These are phyloP conservation scores for Athalia circularis DNA, from an alignment of 2,888 invertebrate genomes.

Conservation along the genomic window DNA sequence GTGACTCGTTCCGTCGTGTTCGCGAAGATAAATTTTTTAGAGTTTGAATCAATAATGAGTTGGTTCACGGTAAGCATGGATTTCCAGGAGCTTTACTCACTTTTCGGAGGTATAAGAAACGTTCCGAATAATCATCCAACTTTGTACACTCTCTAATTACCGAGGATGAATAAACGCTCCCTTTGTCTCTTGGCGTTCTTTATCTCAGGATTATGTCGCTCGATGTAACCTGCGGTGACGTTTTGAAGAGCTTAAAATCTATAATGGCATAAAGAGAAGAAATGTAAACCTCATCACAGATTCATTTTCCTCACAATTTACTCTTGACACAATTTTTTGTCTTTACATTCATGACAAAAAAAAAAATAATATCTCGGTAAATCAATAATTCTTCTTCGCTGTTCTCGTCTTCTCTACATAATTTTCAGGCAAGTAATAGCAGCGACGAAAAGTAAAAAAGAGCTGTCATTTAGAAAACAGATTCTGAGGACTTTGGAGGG, in stretches of 20 bases:
- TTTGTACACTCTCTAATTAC: constrained; percentile 29
- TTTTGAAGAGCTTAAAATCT: constrained; percentile 26
- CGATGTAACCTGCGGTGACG: not conserved
- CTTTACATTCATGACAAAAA: constrained; percentile 22
- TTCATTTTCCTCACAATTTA: constrained; percentile 13
- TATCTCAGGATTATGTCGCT: not conserved
- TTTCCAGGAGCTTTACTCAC: too few species aligned
- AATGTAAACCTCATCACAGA: constrained; percentile 28
- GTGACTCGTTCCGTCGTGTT: too few species aligned
- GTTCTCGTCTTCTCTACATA: not conserved
- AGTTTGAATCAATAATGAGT: too few species aligned
- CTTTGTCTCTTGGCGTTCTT: constrained; percentile 4
- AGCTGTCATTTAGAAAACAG: too few species aligned
- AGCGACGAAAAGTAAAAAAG: too few species aligned
- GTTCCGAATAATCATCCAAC: constrained; percentile 13
- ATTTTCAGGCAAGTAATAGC: too few species aligned
- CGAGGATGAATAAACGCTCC: constrained; percentile 21
- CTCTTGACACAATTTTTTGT: constrained; percentile 17
- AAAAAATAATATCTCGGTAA: not conserved
- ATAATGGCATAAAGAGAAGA: not conserved
- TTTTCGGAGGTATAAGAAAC: constrained; percentile 10
- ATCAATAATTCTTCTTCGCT: not conserved
- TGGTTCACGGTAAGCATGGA: too few species aligned
- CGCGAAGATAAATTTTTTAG: too few species aligned
- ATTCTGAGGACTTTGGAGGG: too few species aligned